Conservation (phyloP, 2,888 invertebrate species). For the Caenorhabditis becei region DNA sequence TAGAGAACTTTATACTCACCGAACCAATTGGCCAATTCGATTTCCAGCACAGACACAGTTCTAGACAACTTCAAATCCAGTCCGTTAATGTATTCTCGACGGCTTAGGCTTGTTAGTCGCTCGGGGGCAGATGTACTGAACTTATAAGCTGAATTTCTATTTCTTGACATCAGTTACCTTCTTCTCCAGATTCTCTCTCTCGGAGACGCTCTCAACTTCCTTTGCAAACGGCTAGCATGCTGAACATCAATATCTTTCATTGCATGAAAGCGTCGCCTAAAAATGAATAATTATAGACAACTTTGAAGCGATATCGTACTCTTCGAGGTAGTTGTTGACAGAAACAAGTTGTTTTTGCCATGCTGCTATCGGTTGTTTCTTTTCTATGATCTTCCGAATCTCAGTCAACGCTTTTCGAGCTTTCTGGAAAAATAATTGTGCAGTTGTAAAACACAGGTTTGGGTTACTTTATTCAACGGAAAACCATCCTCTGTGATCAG, state of each 20-base stretch:
- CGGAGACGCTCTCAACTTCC: constrained; percentile 6
- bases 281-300: background rate
- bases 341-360: background rate
- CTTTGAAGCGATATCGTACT: background rate
- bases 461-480: background rate
- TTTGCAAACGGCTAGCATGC: constrained; percentile 1
- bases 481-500: background rate
- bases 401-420: background rate
- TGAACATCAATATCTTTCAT: background rate
- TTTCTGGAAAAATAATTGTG: background rate
- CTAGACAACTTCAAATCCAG: background rate
- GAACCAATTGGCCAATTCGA: background rate
- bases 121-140: constrained; percentile 9
- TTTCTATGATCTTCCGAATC: constrained; percentile 5
- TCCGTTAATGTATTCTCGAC: background rate
- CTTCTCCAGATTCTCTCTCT: background rate
- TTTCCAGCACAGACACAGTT: background rate
- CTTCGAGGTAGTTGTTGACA: background rate
- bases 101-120: background rate
- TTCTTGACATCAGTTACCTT: background rate
- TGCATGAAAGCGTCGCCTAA: background rate
- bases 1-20: background rate
- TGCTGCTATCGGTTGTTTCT: background rate
- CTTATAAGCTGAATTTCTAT: background rate
- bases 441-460: background rate